phyloP scores from a whole-genome alignment of 2,888 invertebrate species.

The Branchellion lobata region DNA sequence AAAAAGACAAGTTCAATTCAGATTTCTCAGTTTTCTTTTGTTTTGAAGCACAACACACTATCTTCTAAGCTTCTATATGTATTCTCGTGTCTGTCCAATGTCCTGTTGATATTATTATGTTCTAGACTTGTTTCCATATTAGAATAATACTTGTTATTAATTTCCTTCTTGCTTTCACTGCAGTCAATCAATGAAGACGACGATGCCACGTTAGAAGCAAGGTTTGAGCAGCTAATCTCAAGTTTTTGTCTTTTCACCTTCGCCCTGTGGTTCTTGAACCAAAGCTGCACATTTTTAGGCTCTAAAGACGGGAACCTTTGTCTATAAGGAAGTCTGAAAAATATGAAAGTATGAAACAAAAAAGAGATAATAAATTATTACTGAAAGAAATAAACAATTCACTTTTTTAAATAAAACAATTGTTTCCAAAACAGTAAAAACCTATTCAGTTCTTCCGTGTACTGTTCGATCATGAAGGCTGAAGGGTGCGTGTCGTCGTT shows the following conservation, averaged over 20 bases:
- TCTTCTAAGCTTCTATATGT: not conserved
- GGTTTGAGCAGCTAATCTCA: constrained; percentile 42
- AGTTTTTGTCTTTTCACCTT: constrained; percentile 81
- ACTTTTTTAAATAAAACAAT: no score
- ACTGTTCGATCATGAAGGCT: constrained; percentile 93
- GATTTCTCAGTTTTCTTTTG: no score
- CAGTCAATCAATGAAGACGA: no score
- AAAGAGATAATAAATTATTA: no score
- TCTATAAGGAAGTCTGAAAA: constrained; percentile 80
- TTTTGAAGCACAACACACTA: no score
- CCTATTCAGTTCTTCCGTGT: constrained; percentile 89
- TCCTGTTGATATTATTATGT: not conserved
- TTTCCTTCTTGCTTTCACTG: no score
- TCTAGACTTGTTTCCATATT: not conserved
- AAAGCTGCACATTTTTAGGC: constrained; percentile 98
- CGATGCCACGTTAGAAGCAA: not conserved
- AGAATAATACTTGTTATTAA: not conserved
- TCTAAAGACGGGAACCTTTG: constrained; percentile 98
- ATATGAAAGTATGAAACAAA: no score
- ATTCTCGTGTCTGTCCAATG: not conserved
- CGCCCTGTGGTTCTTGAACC: constrained; percentile 98
- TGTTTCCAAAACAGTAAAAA: not conserved
- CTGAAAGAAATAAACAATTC: no score
- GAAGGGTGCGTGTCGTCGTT: constrained; percentile 96
- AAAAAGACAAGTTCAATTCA: no score